phyloP scores from a whole-genome alignment of 2,888 invertebrate genomes.

The Lepidochrysops patricia region DNA sequence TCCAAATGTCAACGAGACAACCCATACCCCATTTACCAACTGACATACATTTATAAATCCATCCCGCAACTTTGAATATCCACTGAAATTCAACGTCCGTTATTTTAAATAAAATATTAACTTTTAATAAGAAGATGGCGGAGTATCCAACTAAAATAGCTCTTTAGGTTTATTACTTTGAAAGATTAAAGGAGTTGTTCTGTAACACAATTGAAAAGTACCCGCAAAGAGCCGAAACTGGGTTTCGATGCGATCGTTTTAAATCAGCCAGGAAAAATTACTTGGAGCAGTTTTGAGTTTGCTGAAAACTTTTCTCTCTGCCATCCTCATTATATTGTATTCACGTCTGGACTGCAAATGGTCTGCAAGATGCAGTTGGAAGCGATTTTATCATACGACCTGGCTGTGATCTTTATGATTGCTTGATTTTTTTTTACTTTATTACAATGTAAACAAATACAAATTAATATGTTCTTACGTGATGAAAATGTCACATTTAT shows the following conservation, averaged over 20 bases:
- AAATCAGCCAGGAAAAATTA: slow-evolving; percentile 67
- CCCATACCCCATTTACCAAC: neutral
- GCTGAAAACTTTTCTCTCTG: slow-evolving; percentile 57
- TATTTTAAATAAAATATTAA: slow-evolving; percentile 9
- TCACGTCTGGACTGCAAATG: slow-evolving; percentile 46
- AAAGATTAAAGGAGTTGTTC: slow-evolving; percentile 25
- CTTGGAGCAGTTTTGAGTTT: slow-evolving; percentile 58
- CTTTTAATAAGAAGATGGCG: slow-evolving; percentile 12
- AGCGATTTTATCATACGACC: no score
- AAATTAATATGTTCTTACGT: no score
- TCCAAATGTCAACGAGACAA: neutral
- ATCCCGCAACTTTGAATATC: slow-evolving; percentile 1
- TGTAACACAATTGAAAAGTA: slow-evolving; percentile 31
- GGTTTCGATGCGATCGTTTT: slow-evolving; percentile 53
- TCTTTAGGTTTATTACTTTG: slow-evolving; percentile 18
- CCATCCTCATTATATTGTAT: slow-evolving; percentile 64
- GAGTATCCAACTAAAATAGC: slow-evolving; percentile 13
- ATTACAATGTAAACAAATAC: no score
- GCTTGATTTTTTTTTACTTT: no score
- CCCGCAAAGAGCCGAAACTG: slow-evolving; percentile 42
- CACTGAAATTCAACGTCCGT: neutral
- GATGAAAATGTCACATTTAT: no score
- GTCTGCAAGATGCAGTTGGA: slow-evolving; percentile 17
- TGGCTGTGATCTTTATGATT: no score
- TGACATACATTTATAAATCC: neutral